Conservation (phyloP, 2,797 vertebrate genomes). For the Parauchenoglanis ngamensis region DNA sequence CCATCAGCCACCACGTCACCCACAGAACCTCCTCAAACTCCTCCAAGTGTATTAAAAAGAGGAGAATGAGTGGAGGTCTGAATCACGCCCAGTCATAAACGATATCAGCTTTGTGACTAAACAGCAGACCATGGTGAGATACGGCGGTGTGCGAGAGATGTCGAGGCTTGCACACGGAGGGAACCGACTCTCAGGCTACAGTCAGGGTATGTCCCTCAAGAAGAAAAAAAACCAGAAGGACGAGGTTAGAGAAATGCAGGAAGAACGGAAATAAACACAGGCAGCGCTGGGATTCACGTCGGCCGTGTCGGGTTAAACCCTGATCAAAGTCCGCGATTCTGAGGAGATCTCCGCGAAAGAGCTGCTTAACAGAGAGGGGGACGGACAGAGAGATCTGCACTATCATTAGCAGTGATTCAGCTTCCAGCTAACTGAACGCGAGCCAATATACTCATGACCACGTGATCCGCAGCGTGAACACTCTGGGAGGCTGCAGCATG, state of each 20-base stretch:
- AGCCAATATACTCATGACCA: background rate
- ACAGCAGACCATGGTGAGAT: background rate
- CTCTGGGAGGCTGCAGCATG: background rate
- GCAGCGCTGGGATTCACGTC: slow-evolving; percentile 41
- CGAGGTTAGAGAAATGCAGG: slow-evolving; percentile 37
- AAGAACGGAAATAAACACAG: slow-evolving; percentile 57
- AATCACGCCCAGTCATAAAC: background rate
- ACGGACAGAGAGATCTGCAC: background rate
- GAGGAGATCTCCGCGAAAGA: slow-evolving; percentile 12
- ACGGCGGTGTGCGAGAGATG: background rate
- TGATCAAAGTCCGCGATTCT: slow-evolving; percentile 57
- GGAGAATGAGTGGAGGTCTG: background rate
- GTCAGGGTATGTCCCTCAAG: background rate
- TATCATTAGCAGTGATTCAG: background rate
- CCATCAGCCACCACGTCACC: background rate
- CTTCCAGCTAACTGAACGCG: background rate
- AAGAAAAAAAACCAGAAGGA: slow-evolving; percentile 10
- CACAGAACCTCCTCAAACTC: background rate
- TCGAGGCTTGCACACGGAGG: background rate
- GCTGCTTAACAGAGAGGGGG: slow-evolving; percentile 4
- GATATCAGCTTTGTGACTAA: background rate
- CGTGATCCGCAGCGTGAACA: background rate
- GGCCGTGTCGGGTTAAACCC: slow-evolving; percentile 57
- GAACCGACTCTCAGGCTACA: background rate
- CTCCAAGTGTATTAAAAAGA: background rate